Percentiles rank a stretch among this genome's conserved stretches.
Evolutionary conservation across 2,113 vertebrate genomes (phyloP).

Genomic region (Dissostichus mawsoni): DNA sequence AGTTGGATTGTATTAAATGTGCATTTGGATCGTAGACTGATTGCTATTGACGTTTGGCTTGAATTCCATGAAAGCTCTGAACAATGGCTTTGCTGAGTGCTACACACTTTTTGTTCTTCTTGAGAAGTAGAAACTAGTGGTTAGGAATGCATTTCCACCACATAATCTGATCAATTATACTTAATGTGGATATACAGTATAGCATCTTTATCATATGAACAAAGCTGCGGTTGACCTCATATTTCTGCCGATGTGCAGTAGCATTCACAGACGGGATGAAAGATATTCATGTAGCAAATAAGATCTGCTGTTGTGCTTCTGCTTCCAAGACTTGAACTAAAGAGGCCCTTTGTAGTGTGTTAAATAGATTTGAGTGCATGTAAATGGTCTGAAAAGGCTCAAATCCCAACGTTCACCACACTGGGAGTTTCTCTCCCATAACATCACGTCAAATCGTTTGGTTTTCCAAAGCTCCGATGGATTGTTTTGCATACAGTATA

Average conservation of each 20-base stretch:
- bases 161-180: not conserved
- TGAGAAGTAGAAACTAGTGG: not conserved
- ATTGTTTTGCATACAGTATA: too few species aligned
- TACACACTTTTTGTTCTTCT: not conserved
- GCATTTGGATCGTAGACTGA: slow-evolving; percentile 55
- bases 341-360: too few species aligned
- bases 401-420: too few species aligned
- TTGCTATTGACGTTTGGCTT: slow-evolving; percentile 45
- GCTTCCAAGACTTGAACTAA: too few species aligned
- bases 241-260: too few species aligned
- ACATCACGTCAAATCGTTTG: not conserved
- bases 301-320: not conserved
- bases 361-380: too few species aligned
- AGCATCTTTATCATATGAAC: not conserved
- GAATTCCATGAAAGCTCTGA: slow-evolving; percentile 23
- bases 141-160: not conserved
- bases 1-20: slow-evolving; percentile 64
- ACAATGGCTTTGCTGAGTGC: not conserved
- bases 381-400: too few species aligned
- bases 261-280: not conserved
- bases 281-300: not conserved
- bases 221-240: not conserved
- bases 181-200: too few species aligned
- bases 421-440: too few species aligned
- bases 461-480: not conserved